Evolutionary conservation across 2,888 invertebrate genomes (phyloP).

Genomic region (Noctuana brunneofusca): DNA sequence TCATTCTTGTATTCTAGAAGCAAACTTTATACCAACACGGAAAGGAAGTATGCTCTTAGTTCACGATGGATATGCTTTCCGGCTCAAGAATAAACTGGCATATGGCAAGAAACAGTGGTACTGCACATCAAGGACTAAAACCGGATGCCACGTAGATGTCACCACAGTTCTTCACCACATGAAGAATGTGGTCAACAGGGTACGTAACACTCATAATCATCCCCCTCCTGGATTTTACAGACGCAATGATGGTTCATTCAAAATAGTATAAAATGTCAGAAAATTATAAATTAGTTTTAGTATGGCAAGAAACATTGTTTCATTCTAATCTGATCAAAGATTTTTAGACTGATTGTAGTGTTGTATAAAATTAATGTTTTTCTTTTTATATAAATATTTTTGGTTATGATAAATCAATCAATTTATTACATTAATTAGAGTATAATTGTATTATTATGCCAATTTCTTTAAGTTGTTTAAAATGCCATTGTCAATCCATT

Average conservation of each 20-base stretch:
- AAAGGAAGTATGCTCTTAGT: slow-evolving; percentile 70
- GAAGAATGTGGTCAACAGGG: slow-evolving; percentile 60
- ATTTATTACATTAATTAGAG: too few species aligned
- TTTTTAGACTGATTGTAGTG: too few species aligned
- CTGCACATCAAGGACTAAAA: slow-evolving; percentile 67
- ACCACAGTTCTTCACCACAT: slow-evolving; percentile 61
- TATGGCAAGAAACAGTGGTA: slow-evolving; percentile 78
- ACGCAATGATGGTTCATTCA: slow-evolving; percentile 68
- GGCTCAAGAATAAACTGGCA: slow-evolving; percentile 71
- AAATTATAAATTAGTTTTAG: background rate
- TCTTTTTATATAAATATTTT: too few species aligned
- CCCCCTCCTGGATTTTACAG: slow-evolving; percentile 68
- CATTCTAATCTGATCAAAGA: too few species aligned
- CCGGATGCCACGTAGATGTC: slow-evolving; percentile 71
- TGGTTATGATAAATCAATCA: too few species aligned
- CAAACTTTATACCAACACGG: slow-evolving; percentile 68
- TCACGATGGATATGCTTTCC: slow-evolving; percentile 69
- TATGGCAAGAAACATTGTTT: too few species aligned
- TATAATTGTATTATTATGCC: too few species aligned
- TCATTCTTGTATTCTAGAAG: slow-evolving; percentile 59
- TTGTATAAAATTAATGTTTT: too few species aligned
- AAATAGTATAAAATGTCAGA: slow-evolving; percentile 55
- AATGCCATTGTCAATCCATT: too few species aligned
- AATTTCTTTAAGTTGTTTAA: too few species aligned
- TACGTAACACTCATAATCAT: slow-evolving; percentile 68